phyloP scores from a whole-genome alignment of 2,888 invertebrate genomes.

The Adineta ricciae region DNA sequence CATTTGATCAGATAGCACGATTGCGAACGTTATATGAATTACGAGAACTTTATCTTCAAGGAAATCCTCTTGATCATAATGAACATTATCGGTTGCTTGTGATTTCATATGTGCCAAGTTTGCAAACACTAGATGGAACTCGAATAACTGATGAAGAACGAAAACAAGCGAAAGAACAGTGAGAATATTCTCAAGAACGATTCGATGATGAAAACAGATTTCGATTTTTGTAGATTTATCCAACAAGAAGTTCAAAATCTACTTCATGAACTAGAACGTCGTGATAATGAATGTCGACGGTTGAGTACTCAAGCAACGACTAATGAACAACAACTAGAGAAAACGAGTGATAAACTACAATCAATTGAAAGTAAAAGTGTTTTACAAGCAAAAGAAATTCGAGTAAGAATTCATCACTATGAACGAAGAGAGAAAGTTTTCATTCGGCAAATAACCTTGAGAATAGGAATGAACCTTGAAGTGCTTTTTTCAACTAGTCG shows the following conservation, averaged over 20 bases:
- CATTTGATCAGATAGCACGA: slow-evolving; percentile 9
- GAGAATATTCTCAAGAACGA: background rate
- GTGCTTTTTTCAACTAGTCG: too few species aligned
- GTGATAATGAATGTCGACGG: slow-evolving; percentile 12
- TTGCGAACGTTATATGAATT: slow-evolving; percentile 4
- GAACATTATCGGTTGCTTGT: slow-evolving; percentile 14
- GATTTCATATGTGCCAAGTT: background rate
- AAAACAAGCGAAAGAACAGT: slow-evolving; percentile 20
- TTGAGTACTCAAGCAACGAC: background rate
- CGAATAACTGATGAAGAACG: background rate
- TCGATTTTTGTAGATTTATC: background rate
- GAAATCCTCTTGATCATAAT: background rate
- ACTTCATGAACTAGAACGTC: slow-evolving; percentile 8
- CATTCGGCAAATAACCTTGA: too few species aligned
- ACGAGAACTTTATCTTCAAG: slow-evolving; percentile 1
- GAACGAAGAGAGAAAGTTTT: too few species aligned
- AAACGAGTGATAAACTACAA: slow-evolving; percentile 12
- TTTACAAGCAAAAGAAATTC: background rate
- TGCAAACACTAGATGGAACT: background rate
- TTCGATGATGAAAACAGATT: too few species aligned
- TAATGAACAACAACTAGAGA: background rate
- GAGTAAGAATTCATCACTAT: background rate
- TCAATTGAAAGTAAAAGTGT: background rate
- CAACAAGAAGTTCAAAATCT: slow-evolving; percentile 19
- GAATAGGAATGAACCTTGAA: too few species aligned